phyloP scores from a whole-genome alignment of 1,140 invertebrate species.

The Streblospio benedicti region DNA sequence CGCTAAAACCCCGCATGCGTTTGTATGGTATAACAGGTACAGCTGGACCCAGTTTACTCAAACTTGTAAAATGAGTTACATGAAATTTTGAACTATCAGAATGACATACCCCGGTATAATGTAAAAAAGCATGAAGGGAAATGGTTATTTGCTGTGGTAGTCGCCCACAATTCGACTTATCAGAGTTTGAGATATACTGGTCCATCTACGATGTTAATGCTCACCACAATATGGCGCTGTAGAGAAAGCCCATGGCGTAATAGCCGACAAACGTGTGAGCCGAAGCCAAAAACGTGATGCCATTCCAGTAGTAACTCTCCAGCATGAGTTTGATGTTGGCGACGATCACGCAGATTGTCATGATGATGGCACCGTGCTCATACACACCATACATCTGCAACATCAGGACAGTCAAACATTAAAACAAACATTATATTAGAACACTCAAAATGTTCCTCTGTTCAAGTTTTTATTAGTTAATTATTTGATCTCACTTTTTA shows the following conservation, averaged over 20 bases:
- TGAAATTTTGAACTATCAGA: background rate
- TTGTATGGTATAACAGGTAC: no score
- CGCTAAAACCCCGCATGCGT: no score
- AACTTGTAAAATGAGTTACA: no score
- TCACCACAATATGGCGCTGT: slow-evolving; percentile 50
- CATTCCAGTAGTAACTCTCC: slow-evolving; percentile 58
- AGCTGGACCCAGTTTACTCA: no score
- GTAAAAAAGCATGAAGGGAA: background rate
- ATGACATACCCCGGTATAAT: background rate
- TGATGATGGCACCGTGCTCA: slow-evolving; percentile 49
- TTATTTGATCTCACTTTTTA: background rate
- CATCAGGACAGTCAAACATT: slow-evolving; percentile 26
- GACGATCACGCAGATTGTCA: slow-evolving; percentile 48
- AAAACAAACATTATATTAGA: background rate
- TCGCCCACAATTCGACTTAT: background rate
- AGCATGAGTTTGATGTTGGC: slow-evolving; percentile 56
- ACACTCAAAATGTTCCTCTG: background rate
- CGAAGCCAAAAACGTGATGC: slow-evolving; percentile 53
- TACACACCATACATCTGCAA: slow-evolving; percentile 45
- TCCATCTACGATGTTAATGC: slow-evolving; percentile 49
- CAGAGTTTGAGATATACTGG: slow-evolving; percentile 33
- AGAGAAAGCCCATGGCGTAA: slow-evolving; percentile 52
- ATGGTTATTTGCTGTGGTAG: background rate
- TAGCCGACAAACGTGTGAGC: slow-evolving; percentile 56
- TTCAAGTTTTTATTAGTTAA: background rate